These are phyloP conservation scores for Oncopodura yosiiana DNA, from an alignment of 1,140 invertebrate genomes.

Conservation along the genomic window DNA sequence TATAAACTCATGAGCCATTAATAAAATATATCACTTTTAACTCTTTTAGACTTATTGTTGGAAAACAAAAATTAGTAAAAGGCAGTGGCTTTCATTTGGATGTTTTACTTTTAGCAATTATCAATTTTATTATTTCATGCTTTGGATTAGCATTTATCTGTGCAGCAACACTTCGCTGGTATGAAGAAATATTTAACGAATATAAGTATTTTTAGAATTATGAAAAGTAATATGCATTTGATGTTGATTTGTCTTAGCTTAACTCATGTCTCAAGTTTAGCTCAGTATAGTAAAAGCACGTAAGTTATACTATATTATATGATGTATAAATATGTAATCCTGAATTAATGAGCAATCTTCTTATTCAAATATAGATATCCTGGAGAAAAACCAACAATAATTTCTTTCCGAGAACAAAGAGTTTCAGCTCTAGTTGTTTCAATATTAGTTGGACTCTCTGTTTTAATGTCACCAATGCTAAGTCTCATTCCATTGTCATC, in stretches of 20 bases:
- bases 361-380: constrained; percentile 45
- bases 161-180: constrained; percentile 87
- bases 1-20: not conserved
- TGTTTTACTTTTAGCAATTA: constrained; percentile 70
- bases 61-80: constrained; percentile 79
- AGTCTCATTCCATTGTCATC: constrained; percentile 81
- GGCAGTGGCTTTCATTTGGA: constrained; percentile 94
- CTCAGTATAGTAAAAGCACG: too few relatives aligned
- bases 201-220: too few relatives aligned
- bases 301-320: too few relatives aligned
- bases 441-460: constrained; percentile 63
- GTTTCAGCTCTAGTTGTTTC: constrained; percentile 64
- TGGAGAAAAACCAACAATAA: constrained; percentile 83
- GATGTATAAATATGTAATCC: not conserved
- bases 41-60: constrained; percentile 69
- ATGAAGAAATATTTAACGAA: too few relatives aligned
- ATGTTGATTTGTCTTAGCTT: too few relatives aligned
- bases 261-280: too few relatives aligned
- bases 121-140: constrained; percentile 68
- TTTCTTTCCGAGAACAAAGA: constrained; percentile 73
- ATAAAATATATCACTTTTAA: not conserved
- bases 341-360: not conserved
- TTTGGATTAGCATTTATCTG: constrained; percentile 89
- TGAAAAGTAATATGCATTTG: too few relatives aligned
- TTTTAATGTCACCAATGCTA: constrained; percentile 68